Evolutionary conservation across 2,113 vertebrate species (phyloP), one percentile per base, ranked within the genome.

Genomic region (Carassius auratus): DNA sequence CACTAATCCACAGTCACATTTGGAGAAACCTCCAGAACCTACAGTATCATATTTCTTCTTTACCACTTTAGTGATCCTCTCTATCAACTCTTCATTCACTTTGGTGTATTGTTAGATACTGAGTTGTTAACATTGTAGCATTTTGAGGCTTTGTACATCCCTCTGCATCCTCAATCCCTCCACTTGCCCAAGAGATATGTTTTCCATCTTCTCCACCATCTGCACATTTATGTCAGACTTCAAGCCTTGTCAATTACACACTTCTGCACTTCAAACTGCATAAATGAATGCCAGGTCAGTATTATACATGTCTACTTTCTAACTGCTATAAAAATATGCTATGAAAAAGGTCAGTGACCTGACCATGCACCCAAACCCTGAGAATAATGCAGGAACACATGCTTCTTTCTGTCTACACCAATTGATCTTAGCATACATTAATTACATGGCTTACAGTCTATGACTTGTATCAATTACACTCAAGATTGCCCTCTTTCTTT

Each of bases 261-360:
- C 14, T 55, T 55, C 55, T 76, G 36, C 14, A 14, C 13, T 14
- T 52, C 14, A 52, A 94, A 90, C 79, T 90, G 86, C 55, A 87
- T 81, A 81, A 85, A 91, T 92, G 79, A 89, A 91, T 93, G 87
- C 85, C 42, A 48, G 17, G 76, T 78, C 17, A 78, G 52, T 30
- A 59, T 17, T 76, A 13, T n/a, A 1, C 52, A 36, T 59, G 5
- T 19, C 61, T 38, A 59, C 19, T 36, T 13, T 10, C 5, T 78
- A 59, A 19, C 2, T n/a, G 5, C 17, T 38, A 7, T 2, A 76
- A 21, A 57, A 21, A 8, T 17, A 55, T 55, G 17, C 55, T 57
- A 1, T 36, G 6, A 57, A 57, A 59, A 59, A 59, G 5, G 6
- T 59, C 55, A 59, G 6, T 59, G 55, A 59, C 17, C 17, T 59